Evolutionary conservation across 2,113 vertebrate species (phyloP).

Genomic region (Centrocercus urophasianus): DNA sequence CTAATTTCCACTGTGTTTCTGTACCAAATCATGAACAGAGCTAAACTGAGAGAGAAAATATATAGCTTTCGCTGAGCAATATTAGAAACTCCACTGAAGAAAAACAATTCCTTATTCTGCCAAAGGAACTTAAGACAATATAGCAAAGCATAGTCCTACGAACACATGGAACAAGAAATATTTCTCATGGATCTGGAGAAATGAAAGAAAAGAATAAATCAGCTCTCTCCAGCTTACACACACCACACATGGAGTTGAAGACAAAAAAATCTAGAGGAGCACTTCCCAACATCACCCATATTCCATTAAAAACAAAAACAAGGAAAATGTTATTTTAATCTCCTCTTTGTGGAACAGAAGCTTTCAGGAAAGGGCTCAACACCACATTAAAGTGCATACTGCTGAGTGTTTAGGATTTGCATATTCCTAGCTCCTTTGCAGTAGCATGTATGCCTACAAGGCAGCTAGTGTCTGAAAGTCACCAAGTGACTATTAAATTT

Average conservation of each 20-base stretch:
- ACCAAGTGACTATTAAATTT: conserved; percentile 29
- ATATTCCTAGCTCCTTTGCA: background rate
- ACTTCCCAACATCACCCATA: background rate
- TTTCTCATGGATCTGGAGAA: background rate
- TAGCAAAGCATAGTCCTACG: background rate
- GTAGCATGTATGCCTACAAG: background rate
- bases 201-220: background rate
- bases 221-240: background rate
- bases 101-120: background rate
- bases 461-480: background rate
- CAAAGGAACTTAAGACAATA: background rate
- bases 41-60: background rate
- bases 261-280: background rate
- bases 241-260: background rate
- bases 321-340: background rate
- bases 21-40: background rate
- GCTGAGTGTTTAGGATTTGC: background rate
- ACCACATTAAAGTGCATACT: background rate
- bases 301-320: background rate
- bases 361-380: background rate
- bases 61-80: background rate
- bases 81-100: background rate
- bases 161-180: background rate
- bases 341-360: background rate
- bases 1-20: background rate